These are phyloP conservation scores for Acanthopagrus latus DNA, from an alignment of 2,797 vertebrate genomes.

Conservation along the genomic window DNA sequence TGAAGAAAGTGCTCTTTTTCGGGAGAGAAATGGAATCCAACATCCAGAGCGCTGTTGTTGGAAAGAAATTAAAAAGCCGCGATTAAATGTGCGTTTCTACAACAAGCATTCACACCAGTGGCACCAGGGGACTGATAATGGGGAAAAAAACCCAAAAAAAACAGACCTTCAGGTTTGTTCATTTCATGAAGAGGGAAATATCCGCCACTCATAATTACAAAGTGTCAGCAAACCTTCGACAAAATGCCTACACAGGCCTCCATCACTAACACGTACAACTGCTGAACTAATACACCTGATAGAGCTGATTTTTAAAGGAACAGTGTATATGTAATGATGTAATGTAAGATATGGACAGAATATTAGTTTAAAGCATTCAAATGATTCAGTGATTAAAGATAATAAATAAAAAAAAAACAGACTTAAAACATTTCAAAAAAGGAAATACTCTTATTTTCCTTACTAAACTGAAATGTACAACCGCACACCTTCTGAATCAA, in stretches of 20 bases:
- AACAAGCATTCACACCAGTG: neutral
- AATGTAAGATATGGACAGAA: too few relatives aligned
- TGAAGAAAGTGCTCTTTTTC: conserved; percentile 3
- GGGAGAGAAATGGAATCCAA: neutral
- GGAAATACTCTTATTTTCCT: too few relatives aligned
- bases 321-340: too few relatives aligned
- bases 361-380: too few relatives aligned
- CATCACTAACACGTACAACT: too few relatives aligned
- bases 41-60: neutral
- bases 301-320: neutral
- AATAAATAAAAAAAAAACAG: too few relatives aligned
- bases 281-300: neutral
- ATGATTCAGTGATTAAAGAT: too few relatives aligned
- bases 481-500: too few relatives aligned
- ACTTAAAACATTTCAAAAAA: too few relatives aligned
- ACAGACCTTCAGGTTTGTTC: neutral
- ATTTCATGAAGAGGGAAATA: neutral
- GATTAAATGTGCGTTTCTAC: conserved; percentile 17
- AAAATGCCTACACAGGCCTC: neutral
- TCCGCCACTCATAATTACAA: neutral
- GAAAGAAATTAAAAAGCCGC: conserved; percentile 14
- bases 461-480: too few relatives aligned
- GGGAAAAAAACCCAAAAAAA: neutral
- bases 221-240: neutral
- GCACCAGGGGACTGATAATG: neutral